A percentile compares a stretch with the other conserved stretches of the same genome.
phyloP scores from a whole-genome alignment of 2,888 invertebrate species.

The Drosophila affinis region DNA sequence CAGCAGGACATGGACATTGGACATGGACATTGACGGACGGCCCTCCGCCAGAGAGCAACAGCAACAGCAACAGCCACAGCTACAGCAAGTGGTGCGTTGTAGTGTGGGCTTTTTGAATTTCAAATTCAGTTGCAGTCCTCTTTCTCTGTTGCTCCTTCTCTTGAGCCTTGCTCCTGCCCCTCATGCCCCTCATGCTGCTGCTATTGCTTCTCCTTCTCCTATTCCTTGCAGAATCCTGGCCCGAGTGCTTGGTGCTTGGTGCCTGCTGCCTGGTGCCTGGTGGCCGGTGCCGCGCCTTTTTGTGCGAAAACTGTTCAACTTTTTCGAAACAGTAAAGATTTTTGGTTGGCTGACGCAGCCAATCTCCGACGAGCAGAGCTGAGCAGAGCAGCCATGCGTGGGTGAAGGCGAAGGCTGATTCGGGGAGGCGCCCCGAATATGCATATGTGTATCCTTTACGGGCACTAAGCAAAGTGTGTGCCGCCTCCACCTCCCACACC shows the following conservation, averaged over 20 bases:
- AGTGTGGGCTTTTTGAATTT: slow-evolving; percentile 71
- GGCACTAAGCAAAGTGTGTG: slow-evolving; percentile 19
- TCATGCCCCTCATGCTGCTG: too few species aligned
- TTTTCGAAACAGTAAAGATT: slow-evolving; percentile 80
- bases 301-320: slow-evolving; percentile 73
- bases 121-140: slow-evolving; percentile 71
- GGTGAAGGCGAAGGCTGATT: slow-evolving; percentile 4
- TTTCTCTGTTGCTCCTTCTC: slow-evolving; percentile 39
- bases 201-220: neutral
- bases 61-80: neutral
- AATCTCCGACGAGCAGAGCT: slow-evolving; percentile 66
- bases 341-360: slow-evolving; percentile 80
- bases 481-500: too few species aligned
- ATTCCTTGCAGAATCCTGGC: slow-evolving; percentile 27
- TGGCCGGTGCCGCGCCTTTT: slow-evolving; percentile 72
- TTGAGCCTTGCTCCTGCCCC: slow-evolving; percentile 16
- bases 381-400: slow-evolving; percentile 22
- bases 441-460: slow-evolving; percentile 44
- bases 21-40: slow-evolving; percentile 78
- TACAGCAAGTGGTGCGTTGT: neutral
- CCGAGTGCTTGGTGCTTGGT: neutral
- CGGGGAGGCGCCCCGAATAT: slow-evolving; percentile 28
- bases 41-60: slow-evolving; percentile 19
- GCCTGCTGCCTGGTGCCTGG: neutral
- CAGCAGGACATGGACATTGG: slow-evolving; percentile 73